phyloP scores from a whole-genome alignment of 2,888 invertebrate species.

The Hirudinaria manillensis region DNA sequence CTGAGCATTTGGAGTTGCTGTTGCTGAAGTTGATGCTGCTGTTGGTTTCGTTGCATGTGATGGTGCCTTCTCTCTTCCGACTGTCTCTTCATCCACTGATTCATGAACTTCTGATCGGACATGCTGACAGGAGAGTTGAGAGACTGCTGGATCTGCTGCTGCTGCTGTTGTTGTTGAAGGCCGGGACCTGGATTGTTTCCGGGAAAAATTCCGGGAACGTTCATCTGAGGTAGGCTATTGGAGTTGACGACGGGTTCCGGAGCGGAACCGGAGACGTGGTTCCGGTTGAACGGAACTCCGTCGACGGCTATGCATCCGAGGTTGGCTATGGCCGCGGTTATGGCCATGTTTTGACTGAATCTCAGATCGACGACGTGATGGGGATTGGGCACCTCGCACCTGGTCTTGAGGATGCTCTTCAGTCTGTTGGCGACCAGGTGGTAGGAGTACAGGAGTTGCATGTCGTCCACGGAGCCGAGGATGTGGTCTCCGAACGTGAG shows the following conservation, averaged over 20 bases:
- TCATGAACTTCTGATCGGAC: slow-evolving; percentile 12
- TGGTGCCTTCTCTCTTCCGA: slow-evolving; percentile 39
- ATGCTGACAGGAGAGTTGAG: slow-evolving; percentile 33
- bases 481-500: slow-evolving; percentile 76
- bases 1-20: slow-evolving; percentile 31
- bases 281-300: slow-evolving; percentile 39
- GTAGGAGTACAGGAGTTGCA: slow-evolving; percentile 48
- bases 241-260: neutral
- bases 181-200: slow-evolving; percentile 16
- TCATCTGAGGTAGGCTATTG: slow-evolving; percentile 9
- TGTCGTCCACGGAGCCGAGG: slow-evolving; percentile 56
- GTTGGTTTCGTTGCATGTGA: slow-evolving; percentile 18
- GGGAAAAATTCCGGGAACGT: neutral
- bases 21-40: slow-evolving; percentile 32
- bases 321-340: slow-evolving; percentile 19
- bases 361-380: slow-evolving; percentile 48
- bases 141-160: slow-evolving; percentile 33
- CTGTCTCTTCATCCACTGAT: slow-evolving; percentile 29
- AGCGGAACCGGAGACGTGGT: neutral
- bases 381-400: slow-evolving; percentile 50
- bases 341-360: slow-evolving; percentile 41
- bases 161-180: slow-evolving; percentile 31
- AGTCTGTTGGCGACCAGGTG: slow-evolving; percentile 46
- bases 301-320: slow-evolving; percentile 45
- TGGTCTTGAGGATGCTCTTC: slow-evolving; percentile 43